Base-by-base conservation (phyloP, 2,888 invertebrate species). In the Anthrax anthrax region DNA sequence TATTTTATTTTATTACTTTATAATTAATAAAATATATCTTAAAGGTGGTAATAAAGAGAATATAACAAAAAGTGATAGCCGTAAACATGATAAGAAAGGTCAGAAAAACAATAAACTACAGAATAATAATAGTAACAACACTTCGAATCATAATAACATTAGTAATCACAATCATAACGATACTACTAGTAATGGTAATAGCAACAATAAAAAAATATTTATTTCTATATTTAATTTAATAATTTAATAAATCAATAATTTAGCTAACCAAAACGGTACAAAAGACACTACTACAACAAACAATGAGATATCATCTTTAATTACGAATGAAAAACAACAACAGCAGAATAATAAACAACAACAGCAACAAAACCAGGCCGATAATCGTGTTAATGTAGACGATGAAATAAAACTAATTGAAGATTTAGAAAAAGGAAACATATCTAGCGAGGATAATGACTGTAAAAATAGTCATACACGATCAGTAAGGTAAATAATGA, bases 141-240 rank as follows among this genome's bases (percentile, higher is more conserved):
- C 29, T 41, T 60, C 56, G 67, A 72, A 68, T 61, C 73, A 68
- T 60, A 67, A 70, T 60, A 68, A 67, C 60, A 71, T 69, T 59
- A 71, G 59, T 51, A 59, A 55, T 48, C 46, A 32, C 12, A 9
- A 32, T 32, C 9, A 50, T 43, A 51, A 50, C 47, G 50, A 46
- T 34, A 51, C 46, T 19, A 51, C 50, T 29, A 56, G 48, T 40
- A 55, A 51, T 42, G 47, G 46, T 39, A 49, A 23, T 46, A 51
- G 19, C 49, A 50, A 67, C 39, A 52, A 51, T 23, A 50, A 50
- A 61, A 62, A 50, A 66, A 60, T 41, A 55, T 47, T 43, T 45
- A 36, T 6, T 6, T 23, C 8, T 23, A 8, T 6, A 23, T 23
- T 6, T 23, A 23, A 23, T 6, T 23, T 23, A 4, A 23, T 23